phyloP scores from a whole-genome alignment of 2,797 vertebrate species.

The Tenualosa ilisha region DNA sequence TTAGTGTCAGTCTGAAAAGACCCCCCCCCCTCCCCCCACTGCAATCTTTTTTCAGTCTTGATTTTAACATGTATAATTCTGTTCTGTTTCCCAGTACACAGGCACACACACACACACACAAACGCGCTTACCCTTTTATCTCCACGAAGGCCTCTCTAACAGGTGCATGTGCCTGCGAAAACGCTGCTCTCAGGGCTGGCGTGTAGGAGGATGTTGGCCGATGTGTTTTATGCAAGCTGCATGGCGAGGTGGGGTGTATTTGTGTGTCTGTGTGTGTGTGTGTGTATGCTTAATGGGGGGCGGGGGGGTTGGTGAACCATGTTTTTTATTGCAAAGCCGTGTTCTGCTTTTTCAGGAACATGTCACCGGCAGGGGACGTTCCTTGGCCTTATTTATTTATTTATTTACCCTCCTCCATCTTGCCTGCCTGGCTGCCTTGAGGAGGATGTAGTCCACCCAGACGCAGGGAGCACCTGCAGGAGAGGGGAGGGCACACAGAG shows the following conservation, averaged over 20 bases:
- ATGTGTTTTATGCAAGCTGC: conserved; percentile 25
- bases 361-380: neutral
- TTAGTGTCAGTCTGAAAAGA: neutral
- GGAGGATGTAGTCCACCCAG: neutral
- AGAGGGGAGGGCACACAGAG: neutral
- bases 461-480: neutral
- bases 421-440: conserved; percentile 17
- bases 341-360: conserved; percentile 48
- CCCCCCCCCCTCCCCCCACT: neutral
- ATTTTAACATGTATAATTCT: conserved; percentile 13
- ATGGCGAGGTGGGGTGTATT: neutral
- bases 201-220: conserved; percentile 54
- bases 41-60: neutral
- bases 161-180: conserved; percentile 38
- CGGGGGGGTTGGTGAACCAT: neutral
- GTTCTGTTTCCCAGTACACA: neutral
- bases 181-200: conserved; percentile 51
- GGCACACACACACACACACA: conserved; percentile 31
- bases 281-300: neutral
- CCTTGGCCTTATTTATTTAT: neutral
- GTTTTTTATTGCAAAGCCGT: conserved; percentile 54
- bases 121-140: conserved; percentile 40
- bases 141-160: conserved; percentile 12
- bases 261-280: conserved; percentile 13
- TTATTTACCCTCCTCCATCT: conserved; percentile 4